Base-by-base conservation (phyloP, 2,797 vertebrate species). In the Coregonus sp. region DNA sequence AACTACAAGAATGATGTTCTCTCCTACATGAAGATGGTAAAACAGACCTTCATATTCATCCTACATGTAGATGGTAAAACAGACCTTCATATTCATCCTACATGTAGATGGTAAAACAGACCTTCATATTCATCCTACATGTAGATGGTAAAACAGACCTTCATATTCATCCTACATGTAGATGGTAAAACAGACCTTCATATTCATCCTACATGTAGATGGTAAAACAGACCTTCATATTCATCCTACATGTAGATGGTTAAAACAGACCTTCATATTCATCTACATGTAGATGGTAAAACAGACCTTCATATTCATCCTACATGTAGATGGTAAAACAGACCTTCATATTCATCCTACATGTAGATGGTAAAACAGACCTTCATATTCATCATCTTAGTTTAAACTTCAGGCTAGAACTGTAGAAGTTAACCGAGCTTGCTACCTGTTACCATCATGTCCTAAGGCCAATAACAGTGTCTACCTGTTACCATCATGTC, bases 391-490 rank as follows among this genome's bases (percentile, higher is more conserved):
- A 71, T 88, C 86, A 87, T 83, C 80, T 70, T 81, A 78, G 69
- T 81, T 65, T 85, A 72, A 78, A 82, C 25, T 25, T 25, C 81
- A 86, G 81, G 18, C 68, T 77, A 33, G 25, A 25, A 25, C 25
- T 25, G 81, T 81, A 78, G 83, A 86, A 89, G 90, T 89, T 86
- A 85, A 85, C 81, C 77, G 81, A 78, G 89, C 80, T 77, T 70
- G 78, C 88, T 87, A 88, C 89, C 90, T 90, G 37, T 86, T 85
- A 79, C n/a, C 40, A 81, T 82, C 78, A 78, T 80, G 82, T 85
- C 90, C 84, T 61, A 75, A 59, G 86, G 91, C 37, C 37, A 37
- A 86, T 72, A 82, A 78, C 74, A 75, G 75, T 80, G 86, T 40
- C 37, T 9, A 40, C 1, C 37, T 88, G 86, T 86, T 86, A 80